Evolutionary conservation across 92 coral and sea anemone species (phyloP), one percentile per base, ranked within the genome.

Genomic region (Epizoanthus scotinus): DNA sequence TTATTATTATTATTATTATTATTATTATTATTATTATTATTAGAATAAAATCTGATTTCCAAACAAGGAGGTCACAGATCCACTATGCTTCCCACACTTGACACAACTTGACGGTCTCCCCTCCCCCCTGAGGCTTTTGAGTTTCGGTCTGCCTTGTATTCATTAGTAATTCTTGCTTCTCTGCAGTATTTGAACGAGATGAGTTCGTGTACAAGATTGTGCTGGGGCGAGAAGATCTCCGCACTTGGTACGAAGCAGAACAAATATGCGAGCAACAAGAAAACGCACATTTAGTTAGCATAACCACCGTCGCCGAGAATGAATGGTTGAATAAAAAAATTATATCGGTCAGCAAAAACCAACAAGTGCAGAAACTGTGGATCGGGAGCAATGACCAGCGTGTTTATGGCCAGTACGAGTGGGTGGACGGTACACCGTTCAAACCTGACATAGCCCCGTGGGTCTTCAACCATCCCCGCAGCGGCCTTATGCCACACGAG

Each of bases 211-310:
- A 91, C 91, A 91, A 91, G 83, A 40, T 91, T 3, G 91, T 91
- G 38, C 79, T 86, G 10, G 58, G 70, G 28, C 70, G 84, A 31
- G 96, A 91, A 42, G 96, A 91, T 87, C 28, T 47, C 54, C 86
- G 96, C 34, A 91, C 96, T 7, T 91, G 93, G 89, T 81, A 66
- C 81, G 96, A 91, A 58, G 96, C 96, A 26, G 93, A 91, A 42
- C 85, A 89, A 61, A 81, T 86, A 40, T 91, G 96, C 84, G 81
- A 77, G 71, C 81, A 82, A 4, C 68, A 72, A 18, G 96, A 91
- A 84, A 87, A 85, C 66, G 96, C 91, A 0, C 89, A 91, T 19
- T 79, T 91, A 58, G 91, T 82, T 27, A 91, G 93, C 70, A 84
- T 91, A 17, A 56, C 89, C 20, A 83, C 88, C 72, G 83, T 78